Percentiles rank a stretch among this genome's conserved stretches.
Conservation (phyloP, 2,797 vertebrate genomes). For the Gambusia yucatana region DNA sequence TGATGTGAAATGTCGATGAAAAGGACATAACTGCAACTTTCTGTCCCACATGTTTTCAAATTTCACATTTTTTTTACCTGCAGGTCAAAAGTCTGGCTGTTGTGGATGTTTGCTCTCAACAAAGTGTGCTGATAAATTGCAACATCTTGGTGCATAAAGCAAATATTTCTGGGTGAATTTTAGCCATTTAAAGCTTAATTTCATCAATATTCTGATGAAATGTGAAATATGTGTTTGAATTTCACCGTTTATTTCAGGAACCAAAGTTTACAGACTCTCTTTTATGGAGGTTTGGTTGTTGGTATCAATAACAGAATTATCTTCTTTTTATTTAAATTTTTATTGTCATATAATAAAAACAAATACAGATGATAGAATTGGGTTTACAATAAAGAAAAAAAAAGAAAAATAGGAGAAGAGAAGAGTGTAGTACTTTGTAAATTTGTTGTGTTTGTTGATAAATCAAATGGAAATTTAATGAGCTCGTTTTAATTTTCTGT, state of each 20-base stretch:
- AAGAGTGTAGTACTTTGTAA: too few relatives aligned
- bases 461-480: too few relatives aligned
- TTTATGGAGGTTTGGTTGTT: too few relatives aligned
- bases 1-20: slow-evolving; percentile 38
- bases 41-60: slow-evolving; percentile 10
- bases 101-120: neutral
- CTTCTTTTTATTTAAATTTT: too few relatives aligned
- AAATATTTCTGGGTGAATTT: neutral
- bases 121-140: neutral
- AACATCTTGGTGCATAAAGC: neutral
- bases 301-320: too few relatives aligned
- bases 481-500: too few relatives aligned
- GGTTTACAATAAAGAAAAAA: too few relatives aligned
- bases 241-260: neutral
- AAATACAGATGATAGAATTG: too few relatives aligned
- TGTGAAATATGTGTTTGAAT: neutral
- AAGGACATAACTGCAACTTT: slow-evolving; percentile 15
- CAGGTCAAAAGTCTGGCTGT: neutral
- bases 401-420: too few relatives aligned
- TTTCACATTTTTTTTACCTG: neutral
- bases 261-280: too few relatives aligned
- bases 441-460: too few relatives aligned
- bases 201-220: neutral
- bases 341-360: too few relatives aligned
- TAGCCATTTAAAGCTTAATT: neutral